A percentile compares a stretch with the other conserved stretches of the same genome.
Conservation (phyloP, 2,113 vertebrate species). For the Tinamus guttatus region DNA sequence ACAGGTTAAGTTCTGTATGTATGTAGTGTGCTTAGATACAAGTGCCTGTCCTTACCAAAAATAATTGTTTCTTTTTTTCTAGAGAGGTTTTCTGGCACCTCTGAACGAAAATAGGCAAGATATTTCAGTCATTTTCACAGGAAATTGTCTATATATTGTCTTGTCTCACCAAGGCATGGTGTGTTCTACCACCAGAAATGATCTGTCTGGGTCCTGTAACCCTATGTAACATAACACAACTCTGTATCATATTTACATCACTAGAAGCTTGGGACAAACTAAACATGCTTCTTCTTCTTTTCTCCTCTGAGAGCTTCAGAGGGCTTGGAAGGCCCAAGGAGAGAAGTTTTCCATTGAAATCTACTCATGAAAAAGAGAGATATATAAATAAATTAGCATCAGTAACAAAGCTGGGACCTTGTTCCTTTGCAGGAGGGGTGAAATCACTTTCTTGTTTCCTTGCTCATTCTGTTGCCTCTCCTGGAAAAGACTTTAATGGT, state of each 20-base stretch:
- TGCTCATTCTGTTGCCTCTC: background rate
- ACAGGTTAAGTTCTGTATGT: background rate
- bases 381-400: background rate
- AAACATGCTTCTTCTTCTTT: background rate
- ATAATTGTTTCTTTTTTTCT: accelerated
- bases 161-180: background rate
- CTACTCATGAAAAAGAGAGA: background rate
- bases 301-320: background rate
- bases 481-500: background rate
- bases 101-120: background rate
- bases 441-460: background rate
- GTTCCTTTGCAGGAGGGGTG: background rate
- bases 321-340: background rate
- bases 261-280: background rate
- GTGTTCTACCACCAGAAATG: background rate
- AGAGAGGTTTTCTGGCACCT: background rate
- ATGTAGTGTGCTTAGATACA: background rate
- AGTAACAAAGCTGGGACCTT: background rate
- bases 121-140: background rate
- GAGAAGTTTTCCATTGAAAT: background rate
- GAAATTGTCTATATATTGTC: background rate
- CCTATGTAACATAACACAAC: background rate
- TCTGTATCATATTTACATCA: background rate
- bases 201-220: background rate
- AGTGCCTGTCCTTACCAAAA: background rate